Evolutionary conservation across 2,113 vertebrate genomes (phyloP).

Genomic region (Thamnophis sirtalis): DNA sequence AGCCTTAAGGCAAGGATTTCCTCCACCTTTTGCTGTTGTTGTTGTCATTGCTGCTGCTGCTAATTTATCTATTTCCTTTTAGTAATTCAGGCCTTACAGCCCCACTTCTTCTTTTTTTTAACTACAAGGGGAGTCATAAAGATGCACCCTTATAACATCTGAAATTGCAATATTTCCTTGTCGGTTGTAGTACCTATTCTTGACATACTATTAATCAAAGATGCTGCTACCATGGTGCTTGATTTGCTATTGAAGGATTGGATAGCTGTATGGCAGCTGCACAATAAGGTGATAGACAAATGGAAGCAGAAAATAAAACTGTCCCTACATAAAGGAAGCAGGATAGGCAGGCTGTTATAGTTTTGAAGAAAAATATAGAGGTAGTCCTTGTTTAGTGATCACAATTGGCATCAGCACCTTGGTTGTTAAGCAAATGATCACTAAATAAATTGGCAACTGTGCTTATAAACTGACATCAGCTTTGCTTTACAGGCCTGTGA

Average conservation of each 20-base stretch:
- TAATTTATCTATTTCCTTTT: constrained; percentile 27
- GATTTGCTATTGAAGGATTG: neutral
- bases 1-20: constrained; percentile 9
- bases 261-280: constrained; percentile 16
- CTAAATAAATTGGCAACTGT: neutral
- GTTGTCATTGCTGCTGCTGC: neutral
- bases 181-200: neutral
- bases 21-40: constrained; percentile 9
- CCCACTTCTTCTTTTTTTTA: neutral
- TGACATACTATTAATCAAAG: neutral
- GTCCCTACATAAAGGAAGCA: neutral
- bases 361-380: neutral
- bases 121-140: neutral
- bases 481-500: neutral
- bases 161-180: neutral
- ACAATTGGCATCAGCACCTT: neutral
- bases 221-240: neutral
- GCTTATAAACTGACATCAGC: neutral
- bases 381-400: neutral
- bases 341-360: neutral
- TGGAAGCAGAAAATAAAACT: constrained; percentile 7
- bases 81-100: neutral
- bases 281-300: neutral
- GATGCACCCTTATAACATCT: neutral
- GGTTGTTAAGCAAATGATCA: neutral